Conservation (phyloP, 2,113 vertebrate species). For the Porphyrio hochstetteri region DNA sequence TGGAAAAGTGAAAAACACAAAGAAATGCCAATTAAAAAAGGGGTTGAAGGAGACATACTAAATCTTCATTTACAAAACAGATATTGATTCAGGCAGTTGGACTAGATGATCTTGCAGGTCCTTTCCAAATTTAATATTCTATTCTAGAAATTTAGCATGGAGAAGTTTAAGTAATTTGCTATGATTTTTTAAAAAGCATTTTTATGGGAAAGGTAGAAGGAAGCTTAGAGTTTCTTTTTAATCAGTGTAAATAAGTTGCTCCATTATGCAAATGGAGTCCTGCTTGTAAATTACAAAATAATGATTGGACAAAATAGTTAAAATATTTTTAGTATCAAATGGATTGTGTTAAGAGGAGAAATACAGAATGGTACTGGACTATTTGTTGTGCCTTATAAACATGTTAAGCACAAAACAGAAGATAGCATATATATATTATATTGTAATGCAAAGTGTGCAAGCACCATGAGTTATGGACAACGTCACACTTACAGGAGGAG, state of each 20-base stretch:
- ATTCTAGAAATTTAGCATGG: background rate
- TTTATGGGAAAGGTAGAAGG: background rate
- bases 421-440: background rate
- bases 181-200: background rate
- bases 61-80: background rate
- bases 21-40: background rate
- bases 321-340: background rate
- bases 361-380: background rate
- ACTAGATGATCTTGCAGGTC: background rate
- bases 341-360: background rate
- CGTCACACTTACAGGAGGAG: background rate
- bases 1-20: background rate
- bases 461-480: background rate
- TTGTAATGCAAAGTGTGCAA: background rate
- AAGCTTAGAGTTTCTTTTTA: background rate
- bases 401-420: background rate
- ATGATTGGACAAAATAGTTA: background rate
- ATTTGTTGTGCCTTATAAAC: background rate
- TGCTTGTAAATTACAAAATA: background rate
- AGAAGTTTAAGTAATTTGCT: background rate
- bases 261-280: background rate
- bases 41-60: background rate
- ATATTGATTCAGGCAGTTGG: background rate
- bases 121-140: background rate
- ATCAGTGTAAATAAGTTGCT: background rate